Percentiles rank a stretch among this genome's conserved stretches.
Evolutionary conservation across 2,888 invertebrate genomes (phyloP).

Genomic region (Cosmia pyralina): DNA sequence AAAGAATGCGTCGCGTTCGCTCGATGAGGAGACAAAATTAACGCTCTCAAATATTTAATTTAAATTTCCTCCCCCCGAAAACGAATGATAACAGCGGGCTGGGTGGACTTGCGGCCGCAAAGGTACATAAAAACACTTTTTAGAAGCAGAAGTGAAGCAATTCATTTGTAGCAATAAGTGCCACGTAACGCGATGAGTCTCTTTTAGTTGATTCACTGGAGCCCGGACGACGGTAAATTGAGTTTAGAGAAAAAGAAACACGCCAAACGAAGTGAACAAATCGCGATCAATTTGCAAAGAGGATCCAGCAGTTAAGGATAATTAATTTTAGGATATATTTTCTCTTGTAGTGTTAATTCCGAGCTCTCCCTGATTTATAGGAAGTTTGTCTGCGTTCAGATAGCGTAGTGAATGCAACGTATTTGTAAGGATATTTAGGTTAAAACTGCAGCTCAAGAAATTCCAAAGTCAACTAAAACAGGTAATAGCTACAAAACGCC

Average conservation of each 20-base stretch:
- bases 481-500: constrained; percentile 83
- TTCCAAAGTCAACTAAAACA: constrained; percentile 79
- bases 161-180: constrained; percentile 83
- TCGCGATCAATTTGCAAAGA: constrained; percentile 80
- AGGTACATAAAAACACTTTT: constrained; percentile 77
- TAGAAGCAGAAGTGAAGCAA: constrained; percentile 77
- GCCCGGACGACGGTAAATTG: constrained; percentile 76
- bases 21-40: constrained; percentile 90
- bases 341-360: constrained; percentile 57
- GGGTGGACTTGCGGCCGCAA: constrained; percentile 77
- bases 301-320: constrained; percentile 69
- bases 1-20: constrained; percentile 90
- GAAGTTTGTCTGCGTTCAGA: constrained; percentile 46
- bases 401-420: constrained; percentile 47
- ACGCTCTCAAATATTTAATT: constrained; percentile 90
- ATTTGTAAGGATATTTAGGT: constrained; percentile 54
- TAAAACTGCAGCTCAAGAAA: constrained; percentile 67
- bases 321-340: constrained; percentile 71
- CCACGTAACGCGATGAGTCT: constrained; percentile 82
- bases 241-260: constrained; percentile 82
- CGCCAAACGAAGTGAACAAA: constrained; percentile 78
- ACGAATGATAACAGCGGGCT: constrained; percentile 88
- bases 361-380: constrained; percentile 55
- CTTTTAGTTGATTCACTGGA: constrained; percentile 81
- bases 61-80: constrained; percentile 87